Evolutionary conservation across 1,140 invertebrate genomes (phyloP).

Genomic region (Tetramorium simillimum): DNA sequence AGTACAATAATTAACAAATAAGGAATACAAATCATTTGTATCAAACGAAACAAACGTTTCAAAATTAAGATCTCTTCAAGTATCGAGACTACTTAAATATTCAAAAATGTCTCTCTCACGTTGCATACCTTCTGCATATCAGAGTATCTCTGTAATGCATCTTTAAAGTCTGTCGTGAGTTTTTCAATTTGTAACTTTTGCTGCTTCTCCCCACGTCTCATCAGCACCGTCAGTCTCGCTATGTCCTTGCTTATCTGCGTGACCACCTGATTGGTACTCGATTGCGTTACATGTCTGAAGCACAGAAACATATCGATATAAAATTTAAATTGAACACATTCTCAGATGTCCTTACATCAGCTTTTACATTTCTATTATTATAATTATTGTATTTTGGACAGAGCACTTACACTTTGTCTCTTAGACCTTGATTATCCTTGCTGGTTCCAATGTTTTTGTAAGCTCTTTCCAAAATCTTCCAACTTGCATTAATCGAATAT

Average conservation of each 20-base stretch:
- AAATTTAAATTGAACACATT: neutral
- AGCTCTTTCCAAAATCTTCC: constrained; percentile 90
- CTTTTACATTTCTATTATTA: neutral
- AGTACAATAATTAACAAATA: neutral
- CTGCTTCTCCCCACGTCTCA: constrained; percentile 90
- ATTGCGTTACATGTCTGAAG: constrained; percentile 92
- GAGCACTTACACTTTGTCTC: constrained; percentile 88
- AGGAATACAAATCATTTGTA: neutral
- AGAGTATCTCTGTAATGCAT: constrained; percentile 92
- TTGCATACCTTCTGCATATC: constrained; percentile 90
- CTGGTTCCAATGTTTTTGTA: constrained; percentile 91
- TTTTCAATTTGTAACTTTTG: constrained; percentile 93
- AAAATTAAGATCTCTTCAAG: neutral
- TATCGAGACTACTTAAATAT: neutral
- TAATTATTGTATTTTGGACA: neutral
- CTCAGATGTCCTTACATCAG: neutral
- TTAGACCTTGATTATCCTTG: constrained; percentile 89
- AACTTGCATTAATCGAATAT: constrained; percentile 90
- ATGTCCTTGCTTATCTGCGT: constrained; percentile 91
- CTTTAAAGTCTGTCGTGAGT: constrained; percentile 92
- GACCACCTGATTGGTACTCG: constrained; percentile 91
- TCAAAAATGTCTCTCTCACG: neutral
- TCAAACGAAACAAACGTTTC: neutral
- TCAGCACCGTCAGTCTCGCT: constrained; percentile 88
- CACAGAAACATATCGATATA: neutral